A percentile compares a stretch with the other conserved stretches of the same genome.
Conservation (phyloP, 2,888 invertebrate species). For the Yponomeuta malinellus region DNA sequence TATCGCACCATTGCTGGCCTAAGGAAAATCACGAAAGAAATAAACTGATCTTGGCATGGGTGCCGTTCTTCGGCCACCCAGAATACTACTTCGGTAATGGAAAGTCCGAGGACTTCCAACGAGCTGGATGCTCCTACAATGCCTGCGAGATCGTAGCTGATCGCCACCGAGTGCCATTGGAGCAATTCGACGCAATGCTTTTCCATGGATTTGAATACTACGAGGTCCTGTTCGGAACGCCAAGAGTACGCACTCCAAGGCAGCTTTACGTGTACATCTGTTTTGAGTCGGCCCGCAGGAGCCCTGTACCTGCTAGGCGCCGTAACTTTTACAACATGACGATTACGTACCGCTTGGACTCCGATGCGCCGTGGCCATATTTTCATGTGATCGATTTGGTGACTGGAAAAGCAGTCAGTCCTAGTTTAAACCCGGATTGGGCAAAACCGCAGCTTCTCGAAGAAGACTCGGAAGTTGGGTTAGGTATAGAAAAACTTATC, state of each 20-base stretch:
- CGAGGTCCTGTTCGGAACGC: constrained; percentile 38
- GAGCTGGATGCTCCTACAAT: constrained; percentile 42
- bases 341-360: constrained; percentile 73
- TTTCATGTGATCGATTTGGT: constrained; percentile 35
- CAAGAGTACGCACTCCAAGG: constrained; percentile 36
- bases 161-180: constrained; percentile 37
- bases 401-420: constrained; percentile 35
- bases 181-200: constrained; percentile 67
- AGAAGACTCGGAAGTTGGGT: not conserved
- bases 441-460: not conserved
- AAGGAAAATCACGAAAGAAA: not conserved
- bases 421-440: constrained; percentile 36
- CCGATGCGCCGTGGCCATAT: constrained; percentile 65
- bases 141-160: constrained; percentile 61
- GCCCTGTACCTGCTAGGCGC: constrained; percentile 28
- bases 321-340: constrained; percentile 72
- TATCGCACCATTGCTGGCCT: not conserved
- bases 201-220: constrained; percentile 64
- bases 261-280: constrained; percentile 71
- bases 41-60: constrained; percentile 34
- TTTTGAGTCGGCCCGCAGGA: constrained; percentile 55
- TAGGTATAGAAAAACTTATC: constrained; percentile 17
- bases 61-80: constrained; percentile 41
- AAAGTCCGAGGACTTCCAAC: constrained; percentile 40
- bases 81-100: constrained; percentile 46